A percentile compares a stretch with the other conserved stretches of the same genome.
Conservation (phyloP, 2,888 invertebrate species). For the Nowickia ferox region DNA sequence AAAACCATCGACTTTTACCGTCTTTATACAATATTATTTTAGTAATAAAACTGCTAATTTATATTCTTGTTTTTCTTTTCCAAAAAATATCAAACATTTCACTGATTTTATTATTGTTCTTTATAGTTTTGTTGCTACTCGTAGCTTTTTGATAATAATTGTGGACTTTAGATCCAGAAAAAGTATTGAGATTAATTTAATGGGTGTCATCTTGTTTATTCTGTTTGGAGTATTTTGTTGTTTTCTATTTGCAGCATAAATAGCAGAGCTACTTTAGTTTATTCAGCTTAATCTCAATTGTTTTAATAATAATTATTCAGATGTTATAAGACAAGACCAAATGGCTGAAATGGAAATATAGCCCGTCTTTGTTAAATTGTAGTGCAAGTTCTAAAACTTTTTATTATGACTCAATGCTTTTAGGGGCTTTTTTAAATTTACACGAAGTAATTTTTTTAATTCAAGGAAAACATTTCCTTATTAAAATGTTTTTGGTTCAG, state of each 20-base stretch:
- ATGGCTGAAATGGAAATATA: not conserved
- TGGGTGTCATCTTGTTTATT: not conserved
- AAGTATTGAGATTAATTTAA: constrained; percentile 39
- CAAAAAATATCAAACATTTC: not conserved
- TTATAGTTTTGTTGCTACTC: not conserved
- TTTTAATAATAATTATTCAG: constrained; percentile 53
- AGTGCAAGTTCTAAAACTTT: not conserved
- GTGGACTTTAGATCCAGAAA: not conserved
- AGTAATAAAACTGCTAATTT: not conserved
- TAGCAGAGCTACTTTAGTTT: not conserved
- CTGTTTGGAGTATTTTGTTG: not conserved
- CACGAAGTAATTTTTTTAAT: no score
- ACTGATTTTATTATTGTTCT: not conserved
- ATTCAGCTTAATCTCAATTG: constrained; percentile 5
- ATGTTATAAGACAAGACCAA: constrained; percentile 37
- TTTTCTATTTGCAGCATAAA: not conserved
- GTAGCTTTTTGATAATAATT: not conserved
- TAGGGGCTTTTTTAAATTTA: no score
- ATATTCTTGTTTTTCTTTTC: not conserved
- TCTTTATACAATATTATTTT: no score
- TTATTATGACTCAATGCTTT: no score
- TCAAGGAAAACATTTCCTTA: no score
- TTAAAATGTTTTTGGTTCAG: no score
- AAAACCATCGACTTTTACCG: no score
- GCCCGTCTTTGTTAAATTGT: not conserved